Conservation (phyloP, 2,888 invertebrate species). For the Hirtodrosophila histrioides region DNA sequence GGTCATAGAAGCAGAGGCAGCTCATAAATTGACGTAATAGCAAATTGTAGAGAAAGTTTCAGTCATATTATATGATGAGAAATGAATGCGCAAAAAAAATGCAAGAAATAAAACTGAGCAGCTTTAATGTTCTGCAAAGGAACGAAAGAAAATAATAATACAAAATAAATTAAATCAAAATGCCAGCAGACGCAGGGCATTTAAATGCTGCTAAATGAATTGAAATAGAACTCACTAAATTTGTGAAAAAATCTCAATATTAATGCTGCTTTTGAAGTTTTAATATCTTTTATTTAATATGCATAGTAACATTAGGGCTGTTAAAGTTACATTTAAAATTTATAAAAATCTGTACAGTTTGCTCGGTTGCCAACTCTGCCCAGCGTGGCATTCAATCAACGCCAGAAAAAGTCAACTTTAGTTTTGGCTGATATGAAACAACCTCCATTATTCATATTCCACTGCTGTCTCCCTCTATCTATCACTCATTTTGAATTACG, state of each 20-base stretch:
- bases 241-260: no score
- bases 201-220: no score
- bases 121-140: conserved; percentile 25
- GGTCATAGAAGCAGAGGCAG: conserved; percentile 13
- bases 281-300: no score
- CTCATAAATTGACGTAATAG: conserved; percentile 53
- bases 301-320: no score
- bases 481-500: conserved; percentile 39
- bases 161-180: conserved; percentile 12
- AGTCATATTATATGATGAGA: conserved; percentile 32
- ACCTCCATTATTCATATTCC: conserved; percentile 50
- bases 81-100: conserved; percentile 33
- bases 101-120: conserved; percentile 16
- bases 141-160: neutral
- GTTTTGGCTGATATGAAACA: conserved; percentile 56
- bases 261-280: no score
- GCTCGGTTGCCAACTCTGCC: neutral
- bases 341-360: conserved; percentile 8
- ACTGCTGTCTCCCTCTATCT: conserved; percentile 19
- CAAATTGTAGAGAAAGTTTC: conserved; percentile 44
- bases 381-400: conserved; percentile 47
- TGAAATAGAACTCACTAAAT: conserved; percentile 6
- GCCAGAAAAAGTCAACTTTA: conserved; percentile 59
- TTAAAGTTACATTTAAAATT: neutral
- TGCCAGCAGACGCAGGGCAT: no score